phyloP scores from a whole-genome alignment of 1,140 invertebrate genomes.

The Liolophura sinensis region DNA sequence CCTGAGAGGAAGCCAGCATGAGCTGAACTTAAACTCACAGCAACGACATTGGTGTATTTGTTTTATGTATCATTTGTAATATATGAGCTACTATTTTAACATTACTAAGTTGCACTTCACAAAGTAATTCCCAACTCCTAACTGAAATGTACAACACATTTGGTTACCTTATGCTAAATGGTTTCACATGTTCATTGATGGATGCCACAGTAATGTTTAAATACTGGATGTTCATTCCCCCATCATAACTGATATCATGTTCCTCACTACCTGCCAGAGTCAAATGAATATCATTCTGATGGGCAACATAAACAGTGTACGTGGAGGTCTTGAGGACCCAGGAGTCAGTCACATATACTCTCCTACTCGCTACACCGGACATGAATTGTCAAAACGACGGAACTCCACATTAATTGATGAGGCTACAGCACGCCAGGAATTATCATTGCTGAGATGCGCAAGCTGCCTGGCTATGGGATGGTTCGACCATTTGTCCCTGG shows the following conservation, averaged over 20 bases:
- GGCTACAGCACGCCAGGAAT: slow-evolving; percentile 70
- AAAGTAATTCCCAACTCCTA: background rate
- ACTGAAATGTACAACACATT: background rate
- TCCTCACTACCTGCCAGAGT: slow-evolving; percentile 75
- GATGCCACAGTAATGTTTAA: slow-evolving; percentile 80
- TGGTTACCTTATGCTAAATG: slow-evolving; percentile 59
- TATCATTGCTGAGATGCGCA: slow-evolving; percentile 62
- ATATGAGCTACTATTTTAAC: too few species aligned
- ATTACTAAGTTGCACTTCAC: background rate
- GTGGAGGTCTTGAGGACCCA: slow-evolving; percentile 87
- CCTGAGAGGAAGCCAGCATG: too few species aligned
- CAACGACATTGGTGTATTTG: too few species aligned
- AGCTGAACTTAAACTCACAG: too few species aligned
- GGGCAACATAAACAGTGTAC: slow-evolving; percentile 74
- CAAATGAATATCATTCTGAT: slow-evolving; percentile 77
- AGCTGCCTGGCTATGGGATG: slow-evolving; percentile 78
- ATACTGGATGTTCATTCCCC: slow-evolving; percentile 70
- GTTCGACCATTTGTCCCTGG: slow-evolving; percentile 67
- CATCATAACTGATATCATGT: slow-evolving; percentile 68
- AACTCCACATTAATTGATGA: slow-evolving; percentile 78
- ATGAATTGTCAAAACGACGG: slow-evolving; percentile 75
- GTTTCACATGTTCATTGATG: slow-evolving; percentile 49
- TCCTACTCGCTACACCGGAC: slow-evolving; percentile 67
- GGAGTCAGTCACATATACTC: slow-evolving; percentile 78
- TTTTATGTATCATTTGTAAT: too few species aligned